phyloP scores from a whole-genome alignment of 2,797 vertebrate species.

The Todus mexicanus region DNA sequence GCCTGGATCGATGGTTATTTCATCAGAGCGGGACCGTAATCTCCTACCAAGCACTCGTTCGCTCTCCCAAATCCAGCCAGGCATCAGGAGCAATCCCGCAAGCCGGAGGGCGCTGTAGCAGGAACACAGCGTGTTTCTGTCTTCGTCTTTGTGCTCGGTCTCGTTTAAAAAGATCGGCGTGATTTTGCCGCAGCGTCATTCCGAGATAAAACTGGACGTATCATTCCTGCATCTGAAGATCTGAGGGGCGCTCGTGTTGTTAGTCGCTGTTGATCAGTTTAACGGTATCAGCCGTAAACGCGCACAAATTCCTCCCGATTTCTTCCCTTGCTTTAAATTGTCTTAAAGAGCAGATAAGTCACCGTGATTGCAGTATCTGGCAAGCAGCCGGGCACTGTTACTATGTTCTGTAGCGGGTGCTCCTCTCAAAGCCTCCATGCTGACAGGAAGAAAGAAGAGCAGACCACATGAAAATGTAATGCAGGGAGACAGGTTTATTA shows the following conservation, averaged over 20 bases:
- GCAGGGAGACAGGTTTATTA: conserved; percentile 70
- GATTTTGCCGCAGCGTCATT: not conserved
- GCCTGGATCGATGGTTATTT: not conserved
- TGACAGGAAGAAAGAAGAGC: conserved; percentile 33
- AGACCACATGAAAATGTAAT: conserved; percentile 57
- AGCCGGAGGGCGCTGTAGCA: not conserved
- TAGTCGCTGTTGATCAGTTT: not conserved
- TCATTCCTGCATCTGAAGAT: not conserved
- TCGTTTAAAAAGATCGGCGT: not conserved
- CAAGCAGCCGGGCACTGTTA: not conserved
- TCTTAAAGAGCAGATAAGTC: conserved; percentile 9
- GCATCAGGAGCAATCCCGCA: not conserved
- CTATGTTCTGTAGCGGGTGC: conserved; percentile 16
- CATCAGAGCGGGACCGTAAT: not conserved
- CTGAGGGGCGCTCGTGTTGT: not conserved
- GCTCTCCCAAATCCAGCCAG: not conserved
- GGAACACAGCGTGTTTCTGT: not conserved
- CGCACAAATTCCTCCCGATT: not conserved
- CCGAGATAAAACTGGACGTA: not conserved
- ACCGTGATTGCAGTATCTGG: conserved; percentile 19
- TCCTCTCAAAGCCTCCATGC: conserved; percentile 26
- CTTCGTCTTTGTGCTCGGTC: not conserved
- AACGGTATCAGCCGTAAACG: not conserved
- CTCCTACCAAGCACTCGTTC: not conserved
- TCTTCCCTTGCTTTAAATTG: not conserved